phyloP scores from a whole-genome alignment of 2,113 vertebrate species.

The Galemys pyrenaicus region DNA sequence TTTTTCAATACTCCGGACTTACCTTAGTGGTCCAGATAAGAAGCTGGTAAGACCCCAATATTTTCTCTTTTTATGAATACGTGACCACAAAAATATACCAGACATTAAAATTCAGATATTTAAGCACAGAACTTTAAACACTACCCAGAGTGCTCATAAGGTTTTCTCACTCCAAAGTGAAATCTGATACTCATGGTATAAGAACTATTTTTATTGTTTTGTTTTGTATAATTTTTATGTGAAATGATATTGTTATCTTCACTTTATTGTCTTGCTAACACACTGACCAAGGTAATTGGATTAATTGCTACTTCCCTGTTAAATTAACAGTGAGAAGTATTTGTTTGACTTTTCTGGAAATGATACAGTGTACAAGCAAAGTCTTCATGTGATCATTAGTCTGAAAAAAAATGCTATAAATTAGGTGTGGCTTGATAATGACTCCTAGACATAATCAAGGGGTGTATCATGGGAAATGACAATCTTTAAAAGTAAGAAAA shows the following conservation, averaged over 20 bases:
- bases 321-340: neutral
- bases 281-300: neutral
- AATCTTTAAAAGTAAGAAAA: constrained; percentile 67
- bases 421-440: constrained; percentile 39
- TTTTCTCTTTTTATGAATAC: neutral
- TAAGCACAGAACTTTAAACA: neutral
- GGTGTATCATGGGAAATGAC: constrained; percentile 37
- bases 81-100: neutral
- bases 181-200: neutral
- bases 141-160: neutral
- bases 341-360: neutral
- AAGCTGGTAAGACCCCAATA: neutral
- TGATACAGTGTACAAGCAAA: neutral
- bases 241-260: neutral
- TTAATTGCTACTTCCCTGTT: neutral
- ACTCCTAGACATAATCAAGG: constrained; percentile 59
- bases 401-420: neutral
- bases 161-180: neutral
- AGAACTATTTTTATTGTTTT: neutral
- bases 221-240: neutral
- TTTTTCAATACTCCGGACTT: neutral
- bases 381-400: neutral
- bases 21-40: neutral
- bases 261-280: neutral
- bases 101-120: neutral